Percentiles rank a stretch among this genome's conserved stretches.
phyloP scores from a whole-genome alignment of 2,888 invertebrate genomes.

The Agrochola circellaris region DNA sequence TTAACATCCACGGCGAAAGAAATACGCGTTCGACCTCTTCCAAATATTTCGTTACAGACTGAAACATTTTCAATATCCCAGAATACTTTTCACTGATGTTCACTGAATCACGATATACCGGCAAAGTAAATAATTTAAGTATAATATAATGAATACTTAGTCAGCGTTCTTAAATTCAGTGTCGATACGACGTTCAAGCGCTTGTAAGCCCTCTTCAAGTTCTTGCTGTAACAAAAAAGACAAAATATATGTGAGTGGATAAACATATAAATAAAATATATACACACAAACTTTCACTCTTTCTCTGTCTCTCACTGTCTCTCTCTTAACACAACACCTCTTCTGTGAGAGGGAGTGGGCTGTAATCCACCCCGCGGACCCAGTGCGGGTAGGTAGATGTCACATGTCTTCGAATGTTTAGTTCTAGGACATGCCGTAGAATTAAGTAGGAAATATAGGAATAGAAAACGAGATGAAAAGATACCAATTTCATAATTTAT shows the following conservation, averaged over 20 bases:
- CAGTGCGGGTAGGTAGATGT: too few species aligned
- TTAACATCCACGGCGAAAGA: background rate
- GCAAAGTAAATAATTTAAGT: constrained; percentile 9
- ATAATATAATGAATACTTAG: constrained; percentile 58
- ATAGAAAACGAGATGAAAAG: background rate
- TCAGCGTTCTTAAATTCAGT: constrained; percentile 84
- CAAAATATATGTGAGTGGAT: background rate
- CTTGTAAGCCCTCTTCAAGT: constrained; percentile 82
- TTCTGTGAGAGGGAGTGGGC: too few species aligned
- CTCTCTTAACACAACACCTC: too few species aligned
- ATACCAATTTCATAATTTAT: background rate
- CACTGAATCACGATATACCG: constrained; percentile 8
- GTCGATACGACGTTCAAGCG: constrained; percentile 83
- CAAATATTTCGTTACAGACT: background rate
- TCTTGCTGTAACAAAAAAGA: constrained; percentile 73
- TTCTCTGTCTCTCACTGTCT: too few species aligned
- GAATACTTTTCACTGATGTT: constrained; percentile 21
- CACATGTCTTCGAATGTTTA: too few species aligned
- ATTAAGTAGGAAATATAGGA: background rate
- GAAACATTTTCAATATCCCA: constrained; percentile 9
- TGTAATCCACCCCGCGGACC: too few species aligned
- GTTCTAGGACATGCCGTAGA: too few species aligned
- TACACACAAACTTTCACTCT: too few species aligned
- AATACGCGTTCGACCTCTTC: background rate
- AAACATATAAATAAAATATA: background rate